Conservation (phyloP, 2,888 invertebrate species). For the Rutpela maculata region DNA sequence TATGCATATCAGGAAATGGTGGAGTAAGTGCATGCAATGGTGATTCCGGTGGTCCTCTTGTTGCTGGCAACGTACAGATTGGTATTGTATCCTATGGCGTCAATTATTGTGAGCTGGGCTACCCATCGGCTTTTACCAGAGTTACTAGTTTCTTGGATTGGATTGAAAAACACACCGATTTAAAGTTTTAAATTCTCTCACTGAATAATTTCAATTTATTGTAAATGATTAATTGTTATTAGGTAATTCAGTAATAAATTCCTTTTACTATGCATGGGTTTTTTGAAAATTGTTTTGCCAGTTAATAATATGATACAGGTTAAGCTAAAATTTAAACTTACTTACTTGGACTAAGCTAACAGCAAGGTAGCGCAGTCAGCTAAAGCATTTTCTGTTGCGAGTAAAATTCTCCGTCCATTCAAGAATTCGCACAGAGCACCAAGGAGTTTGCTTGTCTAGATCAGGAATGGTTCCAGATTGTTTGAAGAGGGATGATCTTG, state of each 20-base stretch:
- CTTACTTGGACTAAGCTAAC: too few relatives aligned
- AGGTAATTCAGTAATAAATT: background rate
- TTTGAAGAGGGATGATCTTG: too few relatives aligned
- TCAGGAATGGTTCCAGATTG: too few relatives aligned
- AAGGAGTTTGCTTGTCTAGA: too few relatives aligned
- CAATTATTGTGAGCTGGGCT: constrained; percentile 41
- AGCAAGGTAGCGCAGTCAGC: too few relatives aligned
- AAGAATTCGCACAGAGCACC: too few relatives aligned
- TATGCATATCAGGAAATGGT: constrained; percentile 48
- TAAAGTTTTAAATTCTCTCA: background rate
- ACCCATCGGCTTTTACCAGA: constrained; percentile 49
- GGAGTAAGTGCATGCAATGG: constrained; percentile 50
- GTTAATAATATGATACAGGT: too few relatives aligned
- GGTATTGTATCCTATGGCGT: constrained; percentile 53
- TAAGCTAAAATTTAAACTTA: too few relatives aligned
- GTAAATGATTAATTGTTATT: background rate
- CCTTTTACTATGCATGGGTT: too few relatives aligned
- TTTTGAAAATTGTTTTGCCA: too few relatives aligned
- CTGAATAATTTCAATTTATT: background rate
- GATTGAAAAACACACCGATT: constrained; percentile 35
- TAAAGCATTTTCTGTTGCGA: too few relatives aligned
- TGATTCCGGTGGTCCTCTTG: constrained; percentile 56
- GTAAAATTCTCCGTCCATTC: too few relatives aligned
- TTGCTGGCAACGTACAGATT: constrained; percentile 43
- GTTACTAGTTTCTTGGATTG: constrained; percentile 50